phyloP scores from a whole-genome alignment of 2,888 invertebrate genomes.

The Callinectes sapidus region DNA sequence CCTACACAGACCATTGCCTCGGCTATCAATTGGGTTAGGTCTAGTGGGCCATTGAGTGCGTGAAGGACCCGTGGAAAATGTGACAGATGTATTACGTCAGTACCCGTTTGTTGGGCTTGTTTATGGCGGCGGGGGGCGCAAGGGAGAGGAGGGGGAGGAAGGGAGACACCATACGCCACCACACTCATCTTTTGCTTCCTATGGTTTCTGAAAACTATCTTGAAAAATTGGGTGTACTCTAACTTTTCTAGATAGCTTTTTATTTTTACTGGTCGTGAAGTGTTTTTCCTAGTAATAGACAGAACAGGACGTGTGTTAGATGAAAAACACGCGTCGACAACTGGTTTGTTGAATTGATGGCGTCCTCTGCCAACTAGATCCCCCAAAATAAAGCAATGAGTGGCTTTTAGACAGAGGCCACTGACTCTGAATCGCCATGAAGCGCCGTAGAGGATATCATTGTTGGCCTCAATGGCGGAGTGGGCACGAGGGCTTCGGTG shows the following conservation, averaged over 20 bases:
- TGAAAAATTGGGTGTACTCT: neutral
- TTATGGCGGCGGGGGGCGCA: slow-evolving; percentile 57
- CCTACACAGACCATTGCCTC: slow-evolving; percentile 59
- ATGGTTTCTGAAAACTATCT: neutral
- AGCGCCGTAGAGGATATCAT: slow-evolving; percentile 57
- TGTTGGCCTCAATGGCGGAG: slow-evolving; percentile 50
- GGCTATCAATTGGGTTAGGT: slow-evolving; percentile 68
- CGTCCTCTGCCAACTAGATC: neutral
- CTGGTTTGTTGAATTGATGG: too few species aligned
- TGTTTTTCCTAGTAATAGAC: neutral
- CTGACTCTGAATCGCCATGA: slow-evolving; percentile 60
- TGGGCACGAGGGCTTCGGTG: slow-evolving; percentile 47
- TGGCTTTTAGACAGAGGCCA: slow-evolving; percentile 62
- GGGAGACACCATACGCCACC: neutral
- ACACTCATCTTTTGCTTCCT: neutral
- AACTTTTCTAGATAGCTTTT: neutral
- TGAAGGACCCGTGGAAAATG: slow-evolving; percentile 70
- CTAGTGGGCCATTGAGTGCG: slow-evolving; percentile 67
- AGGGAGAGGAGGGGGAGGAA: neutral
- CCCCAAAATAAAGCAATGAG: slow-evolving; percentile 50
- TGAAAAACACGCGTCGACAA: slow-evolving; percentile 30
- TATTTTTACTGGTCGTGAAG: neutral
- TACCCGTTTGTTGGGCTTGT: slow-evolving; percentile 64
- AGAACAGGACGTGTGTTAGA: neutral
- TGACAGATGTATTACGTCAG: slow-evolving; percentile 71